A percentile compares a stretch with the other conserved stretches of the same genome.
phyloP scores from a whole-genome alignment of 2,113 vertebrate genomes.

The Jacana jacana region DNA sequence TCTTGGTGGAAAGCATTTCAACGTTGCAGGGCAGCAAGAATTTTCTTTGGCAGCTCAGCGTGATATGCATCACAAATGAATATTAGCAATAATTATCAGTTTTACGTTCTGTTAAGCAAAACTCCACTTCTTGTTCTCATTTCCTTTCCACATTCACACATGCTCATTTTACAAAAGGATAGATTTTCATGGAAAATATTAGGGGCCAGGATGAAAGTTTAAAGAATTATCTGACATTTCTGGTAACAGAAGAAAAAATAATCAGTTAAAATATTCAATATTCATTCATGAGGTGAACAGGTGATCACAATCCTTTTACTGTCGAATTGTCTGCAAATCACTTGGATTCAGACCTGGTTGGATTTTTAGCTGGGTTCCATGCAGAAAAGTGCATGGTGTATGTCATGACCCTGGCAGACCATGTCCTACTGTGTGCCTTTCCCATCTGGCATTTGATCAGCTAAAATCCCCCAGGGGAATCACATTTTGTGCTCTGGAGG shows the following conservation, averaged over 20 bases:
- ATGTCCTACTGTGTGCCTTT: neutral
- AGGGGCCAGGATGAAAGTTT: neutral
- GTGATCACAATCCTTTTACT: neutral
- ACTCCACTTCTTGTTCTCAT: constrained; percentile 10
- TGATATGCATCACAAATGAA: neutral
- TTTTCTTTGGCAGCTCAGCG: constrained; percentile 44
- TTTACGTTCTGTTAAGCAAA: constrained; percentile 1
- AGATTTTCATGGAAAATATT: neutral
- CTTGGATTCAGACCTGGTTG: neutral
- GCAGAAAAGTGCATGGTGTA: neutral
- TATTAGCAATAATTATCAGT: constrained; percentile 38
- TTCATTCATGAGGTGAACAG: neutral
- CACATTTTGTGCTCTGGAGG: neutral
- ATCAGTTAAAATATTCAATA: neutral
- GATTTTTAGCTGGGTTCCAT: neutral
- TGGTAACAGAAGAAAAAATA: neutral
- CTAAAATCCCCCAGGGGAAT: neutral
- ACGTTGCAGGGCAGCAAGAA: constrained; percentile 10
- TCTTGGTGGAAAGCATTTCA: constrained; percentile 11
- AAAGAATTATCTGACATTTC: neutral
- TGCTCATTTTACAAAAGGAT: neutral
- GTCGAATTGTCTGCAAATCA: neutral
- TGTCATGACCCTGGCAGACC: neutral
- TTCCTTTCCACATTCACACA: neutral
- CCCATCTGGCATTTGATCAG: neutral